Percentiles rank a stretch among this genome's conserved stretches.
Conservation (phyloP, 2,797 vertebrate genomes). For the Enteromius unitaeniatus region DNA sequence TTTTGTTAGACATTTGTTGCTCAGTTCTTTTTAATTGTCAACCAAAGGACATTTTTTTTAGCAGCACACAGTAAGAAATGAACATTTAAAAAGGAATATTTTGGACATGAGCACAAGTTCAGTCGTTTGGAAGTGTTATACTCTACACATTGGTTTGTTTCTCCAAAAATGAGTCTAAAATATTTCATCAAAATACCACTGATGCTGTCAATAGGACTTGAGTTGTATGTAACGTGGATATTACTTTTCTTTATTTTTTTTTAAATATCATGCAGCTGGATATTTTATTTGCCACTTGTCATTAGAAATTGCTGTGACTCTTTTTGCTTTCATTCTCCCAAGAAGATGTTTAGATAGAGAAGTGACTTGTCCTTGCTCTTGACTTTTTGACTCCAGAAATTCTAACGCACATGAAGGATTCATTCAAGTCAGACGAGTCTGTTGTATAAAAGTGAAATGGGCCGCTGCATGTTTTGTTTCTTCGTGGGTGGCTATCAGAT, state of each 20-base stretch:
- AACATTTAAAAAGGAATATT: background rate
- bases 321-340: background rate
- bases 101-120: background rate
- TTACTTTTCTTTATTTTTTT: background rate
- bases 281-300: background rate
- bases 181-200: background rate
- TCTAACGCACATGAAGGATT: background rate
- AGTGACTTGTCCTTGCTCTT: background rate
- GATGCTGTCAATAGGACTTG: background rate
- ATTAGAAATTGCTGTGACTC: background rate
- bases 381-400: background rate
- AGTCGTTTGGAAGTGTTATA: background rate
- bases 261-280: background rate
- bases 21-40: constrained; percentile 5
- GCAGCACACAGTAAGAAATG: background rate
- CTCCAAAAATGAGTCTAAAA: background rate
- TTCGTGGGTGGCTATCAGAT: constrained; percentile 32
- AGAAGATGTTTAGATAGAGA: constrained; percentile 31
- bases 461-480: constrained; percentile 32
- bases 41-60: background rate
- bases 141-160: background rate
- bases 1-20: background rate
- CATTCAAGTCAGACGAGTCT: constrained; percentile 10
- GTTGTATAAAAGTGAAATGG: constrained; percentile 29
- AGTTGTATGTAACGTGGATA: background rate